These are phyloP conservation scores for Drosophila paulistorum DNA, from an alignment of 1,140 invertebrate genomes.

Conservation along the genomic window DNA sequence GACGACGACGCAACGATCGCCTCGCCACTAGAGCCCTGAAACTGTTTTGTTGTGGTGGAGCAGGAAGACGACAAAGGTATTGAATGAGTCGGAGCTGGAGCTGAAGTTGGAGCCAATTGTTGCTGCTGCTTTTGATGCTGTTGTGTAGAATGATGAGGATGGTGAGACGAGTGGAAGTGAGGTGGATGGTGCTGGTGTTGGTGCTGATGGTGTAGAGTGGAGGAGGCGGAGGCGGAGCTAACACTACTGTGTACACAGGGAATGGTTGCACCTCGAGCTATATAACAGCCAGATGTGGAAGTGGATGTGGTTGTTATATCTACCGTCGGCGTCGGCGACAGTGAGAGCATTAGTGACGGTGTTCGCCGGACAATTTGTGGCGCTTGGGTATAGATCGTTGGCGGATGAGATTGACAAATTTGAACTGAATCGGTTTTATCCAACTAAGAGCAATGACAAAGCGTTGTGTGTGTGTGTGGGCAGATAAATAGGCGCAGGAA, in stretches of 20 bases:
- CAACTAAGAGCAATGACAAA: constrained; percentile 24
- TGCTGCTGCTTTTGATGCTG: constrained; percentile 32
- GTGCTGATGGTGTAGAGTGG: constrained; percentile 35
- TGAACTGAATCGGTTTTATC: constrained; percentile 28
- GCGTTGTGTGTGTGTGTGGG: constrained; percentile 1
- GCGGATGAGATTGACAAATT: constrained; percentile 35
- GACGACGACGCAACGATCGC: constrained; percentile 34
- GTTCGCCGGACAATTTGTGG: constrained; percentile 58
- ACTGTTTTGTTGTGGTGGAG: constrained; percentile 38
- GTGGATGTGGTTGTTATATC: constrained; percentile 42
- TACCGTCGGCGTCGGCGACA: constrained; percentile 44
- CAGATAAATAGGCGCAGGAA: background rate
- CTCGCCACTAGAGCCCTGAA: constrained; percentile 41
- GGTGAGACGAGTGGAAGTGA: constrained; percentile 9
- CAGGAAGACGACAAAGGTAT: constrained; percentile 33
- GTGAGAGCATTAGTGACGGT: constrained; percentile 57
- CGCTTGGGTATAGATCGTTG: constrained; percentile 65
- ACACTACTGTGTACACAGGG: constrained; percentile 38
- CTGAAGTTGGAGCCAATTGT: constrained; percentile 6
- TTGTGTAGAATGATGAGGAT: background rate
- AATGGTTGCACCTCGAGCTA: constrained; percentile 27
- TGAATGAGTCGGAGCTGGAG: constrained; percentile 40
- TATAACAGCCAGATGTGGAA: constrained; percentile 42
- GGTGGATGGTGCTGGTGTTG: constrained; percentile 29
- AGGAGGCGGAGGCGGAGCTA: constrained; percentile 19